Base-by-base conservation (phyloP, 2,888 invertebrate species). In the Morpho achilles region DNA sequence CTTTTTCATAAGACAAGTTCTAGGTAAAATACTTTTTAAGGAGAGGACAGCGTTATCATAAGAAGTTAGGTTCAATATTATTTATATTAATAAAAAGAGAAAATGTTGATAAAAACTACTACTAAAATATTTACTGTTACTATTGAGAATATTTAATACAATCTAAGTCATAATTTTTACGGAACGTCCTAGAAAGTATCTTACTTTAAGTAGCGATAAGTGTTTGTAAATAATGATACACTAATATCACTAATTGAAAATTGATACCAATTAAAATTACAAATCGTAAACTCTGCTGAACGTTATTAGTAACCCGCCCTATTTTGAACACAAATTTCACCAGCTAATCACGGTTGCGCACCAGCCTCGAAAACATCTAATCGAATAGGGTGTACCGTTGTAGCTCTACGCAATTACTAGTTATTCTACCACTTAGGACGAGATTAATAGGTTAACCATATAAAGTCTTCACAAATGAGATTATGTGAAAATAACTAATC, bases 351-450 rank as follows among this genome's bases (percentile, higher is more conserved):
- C 54, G 56, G 54, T 50, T 44, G 57, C 56, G 57, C 50, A 8
- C 23, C 53, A 47, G 44, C 60, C 56, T 60, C 58, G 56, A 60
- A 59, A 62, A 60, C 60, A 60, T 60, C 52, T 62, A 60, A 59
- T 62, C 57, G 57, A 64, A 61, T 60, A 45, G 56, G 57, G 4
- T 32, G 32, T 32, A 32, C 32, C 32, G 32, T 55, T 60, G 55
- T 62, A 50, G 53, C 59, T 58, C 55, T 60, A 56, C 55, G 60
- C 60, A 60, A 58, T 61, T 59, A 60, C 58, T 44, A 59, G 60
- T 50, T 54, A 32, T 32, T 32, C 32, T 50, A 55, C 59, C 57
- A 62, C 57, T 59, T 62, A 59, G 59, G 55, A 56, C 53, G 46
- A 54, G 50, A 58, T 50, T 58, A 58, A 61, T 65, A 61, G 58